These are phyloP conservation scores for Phorcus lineatus DNA, from an alignment of 2,888 invertebrate genomes.

Conservation along the genomic window DNA sequence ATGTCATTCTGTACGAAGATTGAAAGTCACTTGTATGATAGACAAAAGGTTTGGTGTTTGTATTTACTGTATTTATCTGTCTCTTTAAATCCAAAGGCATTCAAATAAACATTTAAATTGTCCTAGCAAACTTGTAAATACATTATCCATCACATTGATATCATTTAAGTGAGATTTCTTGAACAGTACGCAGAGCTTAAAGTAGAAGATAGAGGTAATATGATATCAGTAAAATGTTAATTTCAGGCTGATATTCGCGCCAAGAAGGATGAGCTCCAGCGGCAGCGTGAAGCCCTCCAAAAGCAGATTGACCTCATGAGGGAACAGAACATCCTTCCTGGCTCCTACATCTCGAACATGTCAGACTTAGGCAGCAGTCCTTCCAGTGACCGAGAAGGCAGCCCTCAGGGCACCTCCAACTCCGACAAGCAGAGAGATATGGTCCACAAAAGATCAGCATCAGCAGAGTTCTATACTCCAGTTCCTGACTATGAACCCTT, in stretches of 20 bases:
- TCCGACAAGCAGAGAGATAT: constrained; percentile 28
- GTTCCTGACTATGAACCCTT: constrained; percentile 34
- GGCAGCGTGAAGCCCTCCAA: constrained; percentile 89
- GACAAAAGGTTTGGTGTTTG: too few species aligned
- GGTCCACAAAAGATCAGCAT: constrained; percentile 62
- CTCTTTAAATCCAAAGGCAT: too few species aligned
- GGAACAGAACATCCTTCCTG: constrained; percentile 39
- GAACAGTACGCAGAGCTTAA: neutral
- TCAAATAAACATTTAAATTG: too few species aligned
- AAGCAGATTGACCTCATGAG: constrained; percentile 78
- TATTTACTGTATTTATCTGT: too few species aligned
- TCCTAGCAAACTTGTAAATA: too few species aligned
- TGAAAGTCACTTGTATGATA: too few species aligned
- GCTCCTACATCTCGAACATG: constrained; percentile 25
- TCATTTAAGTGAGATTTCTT: neutral
- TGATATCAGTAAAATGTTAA: neutral
- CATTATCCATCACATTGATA: too few species aligned
- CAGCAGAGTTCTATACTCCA: constrained; percentile 60
- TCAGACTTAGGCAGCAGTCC: neutral
- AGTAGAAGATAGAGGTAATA: neutral
- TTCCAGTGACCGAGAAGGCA: neutral
- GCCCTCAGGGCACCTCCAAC: constrained; percentile 26
- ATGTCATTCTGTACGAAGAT: too few species aligned
- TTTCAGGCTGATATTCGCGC: constrained; percentile 84
- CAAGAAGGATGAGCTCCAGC: constrained; percentile 92